Conservation (phyloP, 1,140 invertebrate genomes). For the Phenacoccus solenopsis region DNA sequence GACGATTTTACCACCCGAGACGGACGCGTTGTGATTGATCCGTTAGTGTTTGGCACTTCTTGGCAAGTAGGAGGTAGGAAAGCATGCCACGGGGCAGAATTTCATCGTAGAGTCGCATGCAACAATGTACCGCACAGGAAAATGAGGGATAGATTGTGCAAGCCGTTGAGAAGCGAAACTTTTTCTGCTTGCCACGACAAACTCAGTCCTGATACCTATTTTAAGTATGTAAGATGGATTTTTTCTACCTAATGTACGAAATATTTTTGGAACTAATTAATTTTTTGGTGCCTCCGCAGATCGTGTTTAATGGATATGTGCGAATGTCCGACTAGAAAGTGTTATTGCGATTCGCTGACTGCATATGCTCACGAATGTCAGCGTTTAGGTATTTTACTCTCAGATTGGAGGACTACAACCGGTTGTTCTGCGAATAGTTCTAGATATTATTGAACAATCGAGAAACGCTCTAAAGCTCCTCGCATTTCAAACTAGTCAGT, state of each 20-base stretch:
- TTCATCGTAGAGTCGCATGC: not conserved
- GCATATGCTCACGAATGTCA: conserved; percentile 78
- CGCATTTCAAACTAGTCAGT: conserved; percentile 14
- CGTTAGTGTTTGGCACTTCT: conserved; percentile 62
- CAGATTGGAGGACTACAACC: conserved; percentile 48
- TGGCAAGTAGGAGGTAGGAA: conserved; percentile 72
- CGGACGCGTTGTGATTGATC: conserved; percentile 42
- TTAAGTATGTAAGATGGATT: conserved; percentile 39
- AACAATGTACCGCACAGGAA: not conserved
- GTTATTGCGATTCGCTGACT: conserved; percentile 77
- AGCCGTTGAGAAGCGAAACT: conserved; percentile 34
- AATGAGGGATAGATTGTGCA: conserved; percentile 28
- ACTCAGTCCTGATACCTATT: conserved; percentile 63
- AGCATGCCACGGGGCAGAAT: conserved; percentile 42
- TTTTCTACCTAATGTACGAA: not conserved
- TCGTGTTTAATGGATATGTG: conserved; percentile 83
- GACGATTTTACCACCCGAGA: conserved; percentile 59
- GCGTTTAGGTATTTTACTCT: conserved; percentile 52
- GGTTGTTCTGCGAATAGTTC: conserved; percentile 36
- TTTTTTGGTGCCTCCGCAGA: conserved; percentile 31
- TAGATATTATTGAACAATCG: not conserved
- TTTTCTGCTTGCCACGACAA: conserved; percentile 57
- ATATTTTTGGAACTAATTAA: not conserved
- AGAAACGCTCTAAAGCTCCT: not conserved
- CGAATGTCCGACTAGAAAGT: conserved; percentile 62